These are phyloP conservation scores for Drosophila putrida DNA, from an alignment of 2,888 invertebrate species.

Conservation along the genomic window DNA sequence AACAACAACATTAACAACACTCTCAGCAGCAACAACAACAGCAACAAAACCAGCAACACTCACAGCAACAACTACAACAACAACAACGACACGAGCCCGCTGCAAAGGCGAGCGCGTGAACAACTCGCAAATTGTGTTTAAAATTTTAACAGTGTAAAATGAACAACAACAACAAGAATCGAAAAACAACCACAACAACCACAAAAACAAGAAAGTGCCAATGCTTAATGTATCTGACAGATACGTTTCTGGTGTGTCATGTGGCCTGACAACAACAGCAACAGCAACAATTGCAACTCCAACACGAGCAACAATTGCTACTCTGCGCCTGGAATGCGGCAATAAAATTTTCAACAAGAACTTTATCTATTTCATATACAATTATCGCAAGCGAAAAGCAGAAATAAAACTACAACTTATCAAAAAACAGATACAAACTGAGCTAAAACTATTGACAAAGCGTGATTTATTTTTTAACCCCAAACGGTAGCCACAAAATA, in stretches of 20 bases:
- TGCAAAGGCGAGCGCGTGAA: conserved; percentile 45
- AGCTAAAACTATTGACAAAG: conserved; percentile 41
- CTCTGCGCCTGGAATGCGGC: conserved; percentile 67
- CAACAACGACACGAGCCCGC: conserved; percentile 39
- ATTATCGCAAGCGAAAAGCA: conserved; percentile 81
- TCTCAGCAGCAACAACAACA: conserved; percentile 6
- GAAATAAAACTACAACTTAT: background rate
- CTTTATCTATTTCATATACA: conserved; percentile 83
- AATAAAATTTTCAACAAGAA: conserved; percentile 75
- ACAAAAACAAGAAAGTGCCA: conserved; percentile 47
- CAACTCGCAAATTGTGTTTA: conserved; percentile 50
- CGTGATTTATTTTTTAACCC: conserved; percentile 69
- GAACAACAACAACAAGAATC: conserved; percentile 4
- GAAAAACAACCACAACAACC: conserved; percentile 17
- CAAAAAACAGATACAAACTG: conserved; percentile 17
- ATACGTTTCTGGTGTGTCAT: conserved; percentile 68
- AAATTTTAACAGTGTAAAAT: conserved; percentile 24
- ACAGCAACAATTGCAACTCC: conserved; percentile 20
- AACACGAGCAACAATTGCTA: conserved; percentile 26
- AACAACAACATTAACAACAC: conserved; percentile 25
- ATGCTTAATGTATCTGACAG: conserved; percentile 63
- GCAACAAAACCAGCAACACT: conserved; percentile 31
- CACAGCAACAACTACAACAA: conserved; percentile 22
- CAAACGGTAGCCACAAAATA: conserved; percentile 38
- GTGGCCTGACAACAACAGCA: conserved; percentile 57